phyloP scores from a whole-genome alignment of 1,140 invertebrate species.

The Adoxophyes honmai region DNA sequence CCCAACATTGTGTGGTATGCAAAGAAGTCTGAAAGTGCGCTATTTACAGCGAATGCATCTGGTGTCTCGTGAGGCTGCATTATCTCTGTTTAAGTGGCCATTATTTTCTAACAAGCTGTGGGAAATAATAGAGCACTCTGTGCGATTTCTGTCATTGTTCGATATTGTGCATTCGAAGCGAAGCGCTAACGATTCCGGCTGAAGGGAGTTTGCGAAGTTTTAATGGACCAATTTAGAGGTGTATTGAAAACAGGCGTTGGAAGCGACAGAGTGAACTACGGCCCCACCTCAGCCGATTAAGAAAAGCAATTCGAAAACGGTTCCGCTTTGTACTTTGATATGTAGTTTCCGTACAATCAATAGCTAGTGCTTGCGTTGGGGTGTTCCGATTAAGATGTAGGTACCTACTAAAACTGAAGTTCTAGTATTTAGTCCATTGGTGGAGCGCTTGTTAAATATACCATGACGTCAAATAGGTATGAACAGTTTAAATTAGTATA shows the following conservation, averaged over 20 bases:
- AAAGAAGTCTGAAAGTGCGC: background rate
- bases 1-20: no score
- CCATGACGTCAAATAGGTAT: no score
- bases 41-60: constrained; percentile 14
- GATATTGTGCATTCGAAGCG: constrained; percentile 32
- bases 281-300: constrained; percentile 34
- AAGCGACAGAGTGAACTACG: constrained; percentile 33
- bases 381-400: background rate
- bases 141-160: constrained; percentile 32
- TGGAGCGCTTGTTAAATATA: no score
- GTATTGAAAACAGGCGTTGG: constrained; percentile 51
- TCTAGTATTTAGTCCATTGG: no score
- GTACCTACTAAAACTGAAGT: no score
- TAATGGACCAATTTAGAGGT: constrained; percentile 63
- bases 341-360: background rate
- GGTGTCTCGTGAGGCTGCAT: constrained; percentile 3
- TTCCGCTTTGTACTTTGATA: background rate
- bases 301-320: constrained; percentile 29
- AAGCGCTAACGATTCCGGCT: constrained; percentile 47
- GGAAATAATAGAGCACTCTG: constrained; percentile 7
- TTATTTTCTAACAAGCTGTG: constrained; percentile 11
- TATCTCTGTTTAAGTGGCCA: constrained; percentile 12
- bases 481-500: no score
- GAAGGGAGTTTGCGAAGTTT: constrained; percentile 52
- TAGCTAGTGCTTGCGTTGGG: background rate